These are phyloP conservation scores for Anser brachyrhynchus DNA, from an alignment of 2,113 vertebrate species.

Conservation along the genomic window DNA sequence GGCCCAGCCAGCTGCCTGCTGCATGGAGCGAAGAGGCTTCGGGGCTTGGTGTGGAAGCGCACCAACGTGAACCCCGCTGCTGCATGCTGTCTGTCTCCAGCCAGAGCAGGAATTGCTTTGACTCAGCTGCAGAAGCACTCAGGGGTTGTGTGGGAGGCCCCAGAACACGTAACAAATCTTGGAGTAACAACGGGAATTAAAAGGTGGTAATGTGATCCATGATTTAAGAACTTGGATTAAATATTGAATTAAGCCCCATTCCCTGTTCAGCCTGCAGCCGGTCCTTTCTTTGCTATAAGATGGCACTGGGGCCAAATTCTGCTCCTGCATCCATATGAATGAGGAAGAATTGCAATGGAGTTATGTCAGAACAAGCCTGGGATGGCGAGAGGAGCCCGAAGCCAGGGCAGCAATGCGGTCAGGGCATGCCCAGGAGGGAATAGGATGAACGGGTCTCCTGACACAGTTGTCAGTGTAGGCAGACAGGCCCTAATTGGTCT, in stretches of 20 bases:
- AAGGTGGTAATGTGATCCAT: background rate
- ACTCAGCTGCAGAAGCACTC: constrained; percentile 58
- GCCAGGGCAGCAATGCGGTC: background rate
- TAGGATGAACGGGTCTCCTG: background rate
- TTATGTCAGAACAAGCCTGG: constrained; percentile 12
- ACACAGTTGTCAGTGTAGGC: constrained; percentile 53
- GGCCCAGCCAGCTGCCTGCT: background rate
- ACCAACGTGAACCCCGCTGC: background rate
- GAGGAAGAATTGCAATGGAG: background rate
- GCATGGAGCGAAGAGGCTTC: background rate
- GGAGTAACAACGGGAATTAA: constrained; percentile 54
- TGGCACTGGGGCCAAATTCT: background rate
- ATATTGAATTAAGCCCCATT: constrained; percentile 8
- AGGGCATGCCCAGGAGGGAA: constrained; percentile 22
- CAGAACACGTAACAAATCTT: constrained; percentile 52
- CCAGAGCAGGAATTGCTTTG: background rate
- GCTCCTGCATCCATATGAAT: background rate
- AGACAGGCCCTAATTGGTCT: constrained; percentile 57
- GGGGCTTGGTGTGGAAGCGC: background rate
- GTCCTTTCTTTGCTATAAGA: constrained; percentile 2
- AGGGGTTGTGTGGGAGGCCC: constrained; percentile 30
- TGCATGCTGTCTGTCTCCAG: background rate
- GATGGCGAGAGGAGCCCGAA: constrained; percentile 15
- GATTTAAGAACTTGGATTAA: background rate
- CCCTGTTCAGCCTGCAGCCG: background rate